Percentiles rank a stretch among this genome's conserved stretches.
phyloP scores from a whole-genome alignment of 2,113 vertebrate species.

The Psittacara wagleri region DNA sequence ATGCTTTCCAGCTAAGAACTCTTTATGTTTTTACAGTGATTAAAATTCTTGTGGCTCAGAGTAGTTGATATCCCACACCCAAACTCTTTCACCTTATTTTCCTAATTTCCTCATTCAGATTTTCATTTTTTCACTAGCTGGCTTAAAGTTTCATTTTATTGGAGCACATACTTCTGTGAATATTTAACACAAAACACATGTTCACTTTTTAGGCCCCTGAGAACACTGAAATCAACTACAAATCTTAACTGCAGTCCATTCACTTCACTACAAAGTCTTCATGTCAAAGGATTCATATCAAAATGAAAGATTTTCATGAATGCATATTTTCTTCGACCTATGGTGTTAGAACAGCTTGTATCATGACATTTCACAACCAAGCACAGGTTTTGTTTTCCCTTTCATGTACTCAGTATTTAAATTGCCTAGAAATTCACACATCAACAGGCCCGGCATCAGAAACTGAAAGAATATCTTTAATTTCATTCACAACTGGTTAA shows the following conservation, averaged over 20 bases:
- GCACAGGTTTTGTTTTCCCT: not conserved
- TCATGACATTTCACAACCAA: not conserved
- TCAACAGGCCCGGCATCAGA: not conserved
- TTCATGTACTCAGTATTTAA: not conserved
- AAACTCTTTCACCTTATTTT: conserved; percentile 50
- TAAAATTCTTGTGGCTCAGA: conserved; percentile 64
- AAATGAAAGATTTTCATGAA: not conserved
- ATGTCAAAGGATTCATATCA: not conserved
- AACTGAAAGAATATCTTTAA: not conserved
- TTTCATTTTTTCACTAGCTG: conserved; percentile 50
- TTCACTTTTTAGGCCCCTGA: not conserved
- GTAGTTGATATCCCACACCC: conserved; percentile 14
- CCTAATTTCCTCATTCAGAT: conserved; percentile 34
- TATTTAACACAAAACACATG: conserved; percentile 65
- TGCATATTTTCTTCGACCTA: not conserved
- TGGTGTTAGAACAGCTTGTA: not conserved
- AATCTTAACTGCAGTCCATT: not conserved
- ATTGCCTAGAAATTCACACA: not conserved
- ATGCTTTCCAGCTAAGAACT: conserved; percentile 27
- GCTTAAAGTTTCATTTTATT: conserved; percentile 53
- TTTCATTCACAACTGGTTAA: not conserved
- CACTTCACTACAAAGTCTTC: not conserved
- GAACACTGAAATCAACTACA: conserved; percentile 35
- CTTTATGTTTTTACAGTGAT: conserved; percentile 37
- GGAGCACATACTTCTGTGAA: conserved; percentile 11